Evolutionary conservation across 2,113 vertebrate genomes (phyloP), one percentile per base, ranked within the genome.

Genomic region (Anser cygnoides): DNA sequence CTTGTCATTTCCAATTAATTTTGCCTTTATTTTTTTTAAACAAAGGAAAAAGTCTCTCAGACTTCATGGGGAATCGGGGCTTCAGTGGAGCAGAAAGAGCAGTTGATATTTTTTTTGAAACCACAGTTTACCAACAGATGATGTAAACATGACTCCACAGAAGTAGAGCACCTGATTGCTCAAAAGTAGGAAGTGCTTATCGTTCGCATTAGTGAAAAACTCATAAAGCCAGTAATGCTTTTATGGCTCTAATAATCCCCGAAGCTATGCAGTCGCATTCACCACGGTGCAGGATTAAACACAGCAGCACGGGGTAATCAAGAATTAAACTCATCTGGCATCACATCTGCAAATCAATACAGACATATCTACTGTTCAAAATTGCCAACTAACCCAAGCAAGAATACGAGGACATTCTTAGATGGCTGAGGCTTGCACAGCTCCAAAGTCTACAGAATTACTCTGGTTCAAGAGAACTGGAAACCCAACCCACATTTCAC

Each of bases 1-100:
- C 93, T 94, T 98, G 97, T 97, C 96, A 97, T 96, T 98, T 98
- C 86, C 93, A 98, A 97, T 98, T 97, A 97, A 96, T 94, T 92
- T 93, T 91, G 67, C 70, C 25, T 88, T 54, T 93, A 59, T 90
- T 92, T 78, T 78, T 76, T 65, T 66, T 52, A 87, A 95, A 79
- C 44, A 39, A 67, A 91, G 68, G 46, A 44, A 80, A 61, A 93
- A 88, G 70, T 88, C 82, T 94, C 75, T 85, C 61, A 18, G 58
- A 95, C 70, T 96, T 96, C 81, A 25, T 0, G 2, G 92, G 91
- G 66, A 84, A 72, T 57, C 58, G 5, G n/a, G 57, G 85, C 54
- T 89, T 81, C 66, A 74, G 41, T 12, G 49, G 65, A 94, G 79
- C 66, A 83, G 75, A 84, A 89, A 63, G 39, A 87, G 46, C 3